A percentile compares a stretch with the other conserved stretches of the same genome.
These are phyloP conservation scores for Okapia johnstoni DNA, from an alignment of 2,113 vertebrate species.

Conservation along the genomic window DNA sequence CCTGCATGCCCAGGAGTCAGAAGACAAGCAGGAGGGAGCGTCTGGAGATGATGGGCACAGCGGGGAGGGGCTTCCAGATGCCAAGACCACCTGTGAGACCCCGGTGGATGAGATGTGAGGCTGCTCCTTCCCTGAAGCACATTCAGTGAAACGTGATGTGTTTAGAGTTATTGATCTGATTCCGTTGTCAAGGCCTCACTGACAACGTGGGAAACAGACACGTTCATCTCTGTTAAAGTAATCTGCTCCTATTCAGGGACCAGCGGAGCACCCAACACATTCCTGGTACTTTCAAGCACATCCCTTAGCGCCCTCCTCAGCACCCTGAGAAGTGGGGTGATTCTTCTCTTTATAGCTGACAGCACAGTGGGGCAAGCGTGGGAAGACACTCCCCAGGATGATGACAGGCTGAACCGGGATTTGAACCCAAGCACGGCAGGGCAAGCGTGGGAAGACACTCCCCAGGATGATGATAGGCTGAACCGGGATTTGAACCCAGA, in stretches of 20 bases:
- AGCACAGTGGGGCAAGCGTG: rapidly evolving
- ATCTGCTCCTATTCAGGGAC: not conserved
- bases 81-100: rapidly evolving
- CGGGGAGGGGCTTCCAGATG: rapidly evolving
- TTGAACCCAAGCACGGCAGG: too few species aligned
- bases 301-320: too few species aligned
- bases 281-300: not conserved
- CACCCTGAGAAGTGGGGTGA: not conserved
- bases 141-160: not conserved
- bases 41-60: not conserved
- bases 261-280: rapidly evolving
- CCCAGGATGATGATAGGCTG: rapidly evolving
- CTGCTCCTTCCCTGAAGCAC: not conserved
- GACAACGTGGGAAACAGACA: not conserved
- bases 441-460: too few species aligned
- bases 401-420: rapidly evolving
- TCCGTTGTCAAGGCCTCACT: not conserved
- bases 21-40: not conserved
- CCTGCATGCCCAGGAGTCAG: not conserved
- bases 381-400: rapidly evolving
- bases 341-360: not conserved
- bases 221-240: not conserved
- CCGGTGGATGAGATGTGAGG: rapidly evolving
- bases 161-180: not conserved
- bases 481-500: too few species aligned